Conservation (phyloP, 2,888 invertebrate species). For the Machimus atricapillus region DNA sequence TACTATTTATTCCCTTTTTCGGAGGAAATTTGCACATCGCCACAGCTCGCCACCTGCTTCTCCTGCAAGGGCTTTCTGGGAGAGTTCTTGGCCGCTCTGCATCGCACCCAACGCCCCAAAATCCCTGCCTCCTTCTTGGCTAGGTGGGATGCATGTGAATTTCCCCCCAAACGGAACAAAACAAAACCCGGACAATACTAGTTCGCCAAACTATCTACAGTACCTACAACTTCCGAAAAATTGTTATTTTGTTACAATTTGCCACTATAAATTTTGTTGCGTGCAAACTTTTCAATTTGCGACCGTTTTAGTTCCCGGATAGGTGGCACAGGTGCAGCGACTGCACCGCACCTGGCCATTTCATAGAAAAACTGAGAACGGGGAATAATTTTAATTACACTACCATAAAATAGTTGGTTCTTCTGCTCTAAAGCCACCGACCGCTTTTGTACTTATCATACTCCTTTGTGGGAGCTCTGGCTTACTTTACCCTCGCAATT, state of each 20-base stretch:
- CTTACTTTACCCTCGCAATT: not conserved
- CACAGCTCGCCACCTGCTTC: not conserved
- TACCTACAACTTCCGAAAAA: not conserved
- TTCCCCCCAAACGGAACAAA: not conserved
- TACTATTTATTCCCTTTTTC: not conserved
- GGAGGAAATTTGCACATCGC: slow-evolving; percentile 6
- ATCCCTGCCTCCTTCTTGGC: not conserved
- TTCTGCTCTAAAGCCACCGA: not conserved
- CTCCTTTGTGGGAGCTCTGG: not conserved
- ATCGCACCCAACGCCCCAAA: not conserved
- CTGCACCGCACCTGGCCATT: not conserved
- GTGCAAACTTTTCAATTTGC: slow-evolving; percentile 13
- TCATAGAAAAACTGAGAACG: not conserved
- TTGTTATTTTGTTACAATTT: slow-evolving; percentile 19
- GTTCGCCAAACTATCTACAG: not conserved
- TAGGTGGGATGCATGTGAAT: not conserved
- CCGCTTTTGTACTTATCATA: not conserved
- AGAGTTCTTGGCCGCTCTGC: not conserved
- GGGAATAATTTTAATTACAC: not conserved
- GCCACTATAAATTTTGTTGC: not conserved
- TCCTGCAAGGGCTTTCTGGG: not conserved
- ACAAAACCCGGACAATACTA: not conserved
- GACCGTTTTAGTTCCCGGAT: not conserved
- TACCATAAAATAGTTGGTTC: not conserved
- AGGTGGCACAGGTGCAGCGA: not conserved